Evolutionary conservation across 2,888 invertebrate species (phyloP).

Genomic region (Zaprionus obscuricornis): DNA sequence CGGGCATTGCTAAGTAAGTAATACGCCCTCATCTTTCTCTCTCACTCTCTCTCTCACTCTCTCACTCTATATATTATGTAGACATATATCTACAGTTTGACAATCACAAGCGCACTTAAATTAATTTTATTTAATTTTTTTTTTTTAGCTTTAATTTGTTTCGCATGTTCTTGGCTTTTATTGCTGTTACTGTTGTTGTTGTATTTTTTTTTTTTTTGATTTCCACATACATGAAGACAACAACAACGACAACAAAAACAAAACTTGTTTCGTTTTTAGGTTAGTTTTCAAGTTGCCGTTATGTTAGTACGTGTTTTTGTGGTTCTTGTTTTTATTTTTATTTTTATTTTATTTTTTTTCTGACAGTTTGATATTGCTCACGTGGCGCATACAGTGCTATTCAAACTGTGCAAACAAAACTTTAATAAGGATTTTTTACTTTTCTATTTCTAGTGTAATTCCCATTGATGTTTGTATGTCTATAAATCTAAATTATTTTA

Average conservation of each 20-base stretch:
- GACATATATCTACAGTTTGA: conserved; percentile 2
- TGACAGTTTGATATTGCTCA: conserved; percentile 32
- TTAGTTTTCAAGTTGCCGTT: conserved; percentile 54
- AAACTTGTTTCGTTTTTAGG: conserved; percentile 67
- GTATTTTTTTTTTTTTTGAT: conserved; percentile 21
- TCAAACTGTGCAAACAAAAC: conserved; percentile 33
- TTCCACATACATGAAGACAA: conserved; percentile 48
- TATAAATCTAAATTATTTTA: no score
- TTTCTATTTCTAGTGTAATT: no score
- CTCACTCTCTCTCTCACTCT: no score
- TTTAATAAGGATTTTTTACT: conserved; percentile 16
- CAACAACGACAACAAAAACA: no score
- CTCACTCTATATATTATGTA: no score
- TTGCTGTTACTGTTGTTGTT: conserved; percentile 7
- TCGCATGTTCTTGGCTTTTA: conserved; percentile 9
- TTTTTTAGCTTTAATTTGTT: conserved; percentile 11
- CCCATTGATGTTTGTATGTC: background rate
- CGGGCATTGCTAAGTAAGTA: no score
- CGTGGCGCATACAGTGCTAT: conserved; percentile 41
- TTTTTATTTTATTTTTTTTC: conserved; percentile 34
- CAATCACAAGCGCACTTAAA: conserved; percentile 2
- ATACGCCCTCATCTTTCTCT: conserved; percentile 18
- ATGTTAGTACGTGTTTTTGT: conserved; percentile 2
- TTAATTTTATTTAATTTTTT: background rate
- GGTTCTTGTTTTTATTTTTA: conserved; percentile 5